phyloP scores from a whole-genome alignment of 2,888 invertebrate genomes.

The Mactromeris polynyma region DNA sequence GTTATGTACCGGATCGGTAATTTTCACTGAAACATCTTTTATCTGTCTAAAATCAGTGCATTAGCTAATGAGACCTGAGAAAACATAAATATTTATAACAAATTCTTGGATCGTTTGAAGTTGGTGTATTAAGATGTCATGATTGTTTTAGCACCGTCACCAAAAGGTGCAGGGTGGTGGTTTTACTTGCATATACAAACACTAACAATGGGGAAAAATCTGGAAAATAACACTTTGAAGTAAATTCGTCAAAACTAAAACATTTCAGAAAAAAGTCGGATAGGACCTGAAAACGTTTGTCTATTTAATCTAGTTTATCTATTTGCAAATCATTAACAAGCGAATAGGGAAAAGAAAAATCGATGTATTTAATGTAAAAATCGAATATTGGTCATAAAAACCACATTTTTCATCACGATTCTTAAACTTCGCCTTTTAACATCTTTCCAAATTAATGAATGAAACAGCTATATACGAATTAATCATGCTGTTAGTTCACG shows the following conservation, averaged over 20 bases:
- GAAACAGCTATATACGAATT: not conserved
- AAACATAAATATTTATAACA: slow-evolving; percentile 29
- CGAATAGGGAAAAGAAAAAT: not conserved
- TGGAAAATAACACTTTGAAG: not conserved
- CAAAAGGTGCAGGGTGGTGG: not conserved
- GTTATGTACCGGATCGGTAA: not conserved
- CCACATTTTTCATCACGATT: not conserved
- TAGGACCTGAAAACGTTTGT: not conserved
- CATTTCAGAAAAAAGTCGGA: not conserved
- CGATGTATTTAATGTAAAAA: not conserved
- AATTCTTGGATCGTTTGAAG: slow-evolving; percentile 23
- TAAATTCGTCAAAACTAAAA: not conserved
- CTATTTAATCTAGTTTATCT: not conserved
- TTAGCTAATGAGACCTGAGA: slow-evolving; percentile 17
- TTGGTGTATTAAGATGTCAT: not conserved
- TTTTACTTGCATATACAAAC: not conserved
- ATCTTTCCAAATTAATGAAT: not conserved
- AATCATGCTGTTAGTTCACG: not conserved
- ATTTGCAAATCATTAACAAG: not conserved
- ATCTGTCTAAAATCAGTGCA: slow-evolving; percentile 22
- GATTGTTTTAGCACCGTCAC: slow-evolving; percentile 24
- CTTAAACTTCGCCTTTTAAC: not conserved
- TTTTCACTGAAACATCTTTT: not conserved
- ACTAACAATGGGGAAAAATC: not conserved
- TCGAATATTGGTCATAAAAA: slow-evolving; percentile 20